Base-by-base conservation (phyloP, 2,797 vertebrate species). In the Protosalanx chinensis region DNA sequence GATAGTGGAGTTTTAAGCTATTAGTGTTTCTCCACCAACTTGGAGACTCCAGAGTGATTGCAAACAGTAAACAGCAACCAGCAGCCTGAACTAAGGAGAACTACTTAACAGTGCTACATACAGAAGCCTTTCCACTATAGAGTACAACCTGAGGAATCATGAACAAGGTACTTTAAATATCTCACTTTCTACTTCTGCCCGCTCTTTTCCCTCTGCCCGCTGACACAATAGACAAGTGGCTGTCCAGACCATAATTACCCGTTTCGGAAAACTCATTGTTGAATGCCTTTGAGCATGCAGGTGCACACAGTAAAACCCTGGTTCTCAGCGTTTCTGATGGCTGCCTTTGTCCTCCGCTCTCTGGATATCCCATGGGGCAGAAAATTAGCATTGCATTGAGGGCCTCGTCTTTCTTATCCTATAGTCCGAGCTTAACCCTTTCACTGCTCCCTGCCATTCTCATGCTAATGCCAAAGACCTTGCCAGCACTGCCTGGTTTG, bases 341-440 rank as follows among this genome's bases (percentile, higher is more conserved):
- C 72, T 61, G 67, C 76, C 74, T 85, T 86, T 84, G 80, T 85
- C 81, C 81, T 73, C 67, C 56, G 76, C 77, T 82, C 80, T 76
- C 79, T 77, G 71, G 69, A 72, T 77, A 75, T 77, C 83, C 81
- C 77, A 76, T 76, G 76, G 79, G 76, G 81, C 76, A 72, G 80
- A 85, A 84, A 84, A 84, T 84, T 85, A 83, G 82, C 82, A 74
- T 81, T 75, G 77, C 82, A 86, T 78, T 84, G 79, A 79, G 77
- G 70, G 81, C 71, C 67, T 72, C 62, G 72, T 79, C 73, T 76
- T 76, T 78, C 74, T 81, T 79, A 75, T 73, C 78, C 81, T 76
- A 67, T 79, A 79, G 74, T 72, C 77, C 71, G 68, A 72, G 70
- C 72, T 83, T 83, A 82, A 83, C 81, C 81, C 81, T 76, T 78